These are phyloP conservation scores for Drosophila dunni DNA, from an alignment of 1,140 invertebrate species.

Conservation along the genomic window DNA sequence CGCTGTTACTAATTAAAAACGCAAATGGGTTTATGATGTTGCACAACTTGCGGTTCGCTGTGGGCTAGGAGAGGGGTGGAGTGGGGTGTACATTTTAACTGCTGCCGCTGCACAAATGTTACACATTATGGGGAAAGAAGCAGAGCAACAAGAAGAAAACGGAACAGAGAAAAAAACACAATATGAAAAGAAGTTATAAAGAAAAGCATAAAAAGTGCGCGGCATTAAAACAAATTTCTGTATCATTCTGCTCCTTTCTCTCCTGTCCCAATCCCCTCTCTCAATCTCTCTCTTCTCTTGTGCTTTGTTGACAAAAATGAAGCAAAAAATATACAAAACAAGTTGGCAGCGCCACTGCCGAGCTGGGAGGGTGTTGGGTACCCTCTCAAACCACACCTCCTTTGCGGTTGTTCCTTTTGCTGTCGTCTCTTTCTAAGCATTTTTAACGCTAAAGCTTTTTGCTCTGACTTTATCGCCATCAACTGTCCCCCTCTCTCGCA, in stretches of 20 bases:
- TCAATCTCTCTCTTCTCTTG: neutral
- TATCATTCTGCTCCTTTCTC: conserved; percentile 37
- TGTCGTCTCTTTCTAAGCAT: conserved; percentile 10
- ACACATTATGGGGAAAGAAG: conserved; percentile 35
- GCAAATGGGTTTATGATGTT: conserved; percentile 82
- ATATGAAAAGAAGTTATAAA: conserved; percentile 75
- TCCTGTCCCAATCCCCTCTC: neutral
- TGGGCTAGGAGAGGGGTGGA: neutral
- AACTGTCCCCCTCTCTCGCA: conserved; percentile 20
- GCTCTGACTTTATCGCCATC: conserved; percentile 67
- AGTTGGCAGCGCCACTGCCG: conserved; percentile 42
- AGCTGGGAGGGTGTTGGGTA: neutral
- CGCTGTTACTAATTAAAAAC: conserved; percentile 81
- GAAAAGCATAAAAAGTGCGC: conserved; percentile 74
- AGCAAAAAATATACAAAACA: conserved; percentile 69
- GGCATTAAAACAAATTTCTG: conserved; percentile 78
- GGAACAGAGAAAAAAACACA: conserved; percentile 30
- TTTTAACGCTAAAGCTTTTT: conserved; percentile 43
- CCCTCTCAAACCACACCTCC: conserved; percentile 30
- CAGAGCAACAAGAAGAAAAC: neutral
- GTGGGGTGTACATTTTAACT: conserved; percentile 61
- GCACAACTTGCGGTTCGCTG: conserved; percentile 74
- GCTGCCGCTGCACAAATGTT: conserved; percentile 76
- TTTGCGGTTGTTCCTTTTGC: conserved; percentile 51
- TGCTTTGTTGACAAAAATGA: conserved; percentile 42